Evolutionary conservation across 2,888 invertebrate species (phyloP), one percentile per base, ranked within the genome.

Genomic region (Panopea generosa): DNA sequence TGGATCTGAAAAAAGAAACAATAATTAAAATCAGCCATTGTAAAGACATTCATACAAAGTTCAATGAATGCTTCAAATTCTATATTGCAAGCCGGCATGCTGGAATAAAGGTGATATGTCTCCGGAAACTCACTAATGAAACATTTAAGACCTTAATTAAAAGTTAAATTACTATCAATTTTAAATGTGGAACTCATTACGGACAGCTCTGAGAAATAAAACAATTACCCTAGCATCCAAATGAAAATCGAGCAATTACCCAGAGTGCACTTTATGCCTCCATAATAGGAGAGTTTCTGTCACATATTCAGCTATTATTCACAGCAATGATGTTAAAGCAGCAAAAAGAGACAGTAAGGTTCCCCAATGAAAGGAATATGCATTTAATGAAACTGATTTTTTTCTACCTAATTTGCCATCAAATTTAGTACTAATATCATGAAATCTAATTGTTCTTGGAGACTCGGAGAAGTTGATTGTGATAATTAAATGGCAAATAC

Each of bases 221-320:
- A 56, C 65, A 55, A 70, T 75, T 66, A 65, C 55, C 49, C 27
- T 20, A 56, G 29, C 70, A 27, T 52, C 70, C 60, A 61, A 66
- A 70, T 61, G 70, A 65, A 55, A 50, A 60, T 75, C 63, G 70
- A 70, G 60, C 75, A 75, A 75, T 70, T 75, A 70, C 53, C 53
- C 18, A 33, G 59, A 65, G 63, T 65, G 69, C 69, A 69, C 22
- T 33, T 33, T 4, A 45, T 45, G 26, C 27, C 26, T 9, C 2
- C 43, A 27, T 43, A 33, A 66, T 29, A 38, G 52, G 47, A 45
- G 18, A 14, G 16, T 18, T 49, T 14, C 29, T 49, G 33, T 18
- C 29, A 26, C 29, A 20, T 2, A 16, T 50, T 33, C 33, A 16
- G 55, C 26, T 20, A 55, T 60, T 33, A 43, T 45, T 55, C 60